Percentiles rank a stretch among this genome's conserved stretches.
These are phyloP conservation scores for Ophonus ardosiacus DNA, from an alignment of 2,888 invertebrate genomes.

Conservation along the genomic window DNA sequence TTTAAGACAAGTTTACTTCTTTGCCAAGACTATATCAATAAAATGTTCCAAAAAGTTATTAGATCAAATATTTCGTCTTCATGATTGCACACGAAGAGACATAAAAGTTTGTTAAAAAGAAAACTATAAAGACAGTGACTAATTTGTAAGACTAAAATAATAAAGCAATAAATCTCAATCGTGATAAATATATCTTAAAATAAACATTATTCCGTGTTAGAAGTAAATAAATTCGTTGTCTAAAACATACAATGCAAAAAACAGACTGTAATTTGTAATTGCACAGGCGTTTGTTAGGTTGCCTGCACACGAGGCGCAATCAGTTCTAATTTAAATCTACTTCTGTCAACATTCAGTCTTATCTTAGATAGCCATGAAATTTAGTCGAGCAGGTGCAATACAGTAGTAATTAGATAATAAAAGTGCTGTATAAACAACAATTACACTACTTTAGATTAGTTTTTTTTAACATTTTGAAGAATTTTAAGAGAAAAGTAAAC, in stretches of 20 bases:
- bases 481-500: too few relatives aligned
- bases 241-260: slow-evolving; percentile 46
- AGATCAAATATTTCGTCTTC: too few relatives aligned
- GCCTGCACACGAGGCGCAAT: slow-evolving; percentile 41
- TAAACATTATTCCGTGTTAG: slow-evolving; percentile 46
- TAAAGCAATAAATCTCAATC: slow-evolving; percentile 27
- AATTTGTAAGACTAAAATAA: background rate
- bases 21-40: too few relatives aligned
- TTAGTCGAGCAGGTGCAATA: slow-evolving; percentile 4
- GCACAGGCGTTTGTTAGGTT: slow-evolving; percentile 21
- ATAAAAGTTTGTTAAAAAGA: too few relatives aligned
- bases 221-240: slow-evolving; percentile 29
- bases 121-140: background rate
- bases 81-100: too few relatives aligned
- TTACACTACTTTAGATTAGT: background rate
- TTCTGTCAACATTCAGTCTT: slow-evolving; percentile 47
- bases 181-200: slow-evolving; percentile 29
- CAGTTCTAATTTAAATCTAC: slow-evolving; percentile 49
- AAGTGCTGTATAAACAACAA: slow-evolving; percentile 15
- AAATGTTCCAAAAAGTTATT: too few relatives aligned
- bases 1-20: too few relatives aligned
- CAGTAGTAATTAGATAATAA: slow-evolving; percentile 35
- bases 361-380: slow-evolving; percentile 22
- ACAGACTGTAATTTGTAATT: slow-evolving; percentile 21
- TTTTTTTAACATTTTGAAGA: background rate